phyloP scores from a whole-genome alignment of 1,140 invertebrate species.

The Tigriopus japonicus region DNA sequence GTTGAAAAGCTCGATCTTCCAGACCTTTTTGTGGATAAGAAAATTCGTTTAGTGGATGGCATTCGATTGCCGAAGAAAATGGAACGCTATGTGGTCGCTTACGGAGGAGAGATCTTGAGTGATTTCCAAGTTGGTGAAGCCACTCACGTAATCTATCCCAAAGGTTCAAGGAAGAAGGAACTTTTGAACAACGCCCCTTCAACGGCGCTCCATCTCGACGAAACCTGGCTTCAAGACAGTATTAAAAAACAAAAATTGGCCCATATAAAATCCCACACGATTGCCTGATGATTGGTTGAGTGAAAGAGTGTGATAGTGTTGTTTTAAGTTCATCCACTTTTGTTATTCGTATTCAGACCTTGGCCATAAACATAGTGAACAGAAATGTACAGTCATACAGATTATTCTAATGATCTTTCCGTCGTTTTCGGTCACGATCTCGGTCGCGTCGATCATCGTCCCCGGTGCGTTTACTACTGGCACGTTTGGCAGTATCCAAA shows the following conservation, averaged over 20 bases:
- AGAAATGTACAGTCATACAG: background rate
- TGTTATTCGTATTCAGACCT: too few species aligned
- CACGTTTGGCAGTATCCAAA: slow-evolving; percentile 85
- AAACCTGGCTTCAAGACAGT: too few species aligned
- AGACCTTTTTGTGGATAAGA: background rate
- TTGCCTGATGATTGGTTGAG: too few species aligned
- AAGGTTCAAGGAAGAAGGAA: background rate
- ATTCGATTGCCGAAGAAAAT: background rate
- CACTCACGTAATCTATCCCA: slow-evolving; percentile 4
- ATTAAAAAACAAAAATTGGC: too few species aligned
- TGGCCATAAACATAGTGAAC: too few species aligned
- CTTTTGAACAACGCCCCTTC: background rate
- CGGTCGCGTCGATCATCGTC: slow-evolving; percentile 23
- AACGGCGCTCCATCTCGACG: too few species aligned
- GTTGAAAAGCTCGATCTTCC: background rate
- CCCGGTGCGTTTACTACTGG: slow-evolving; percentile 36
- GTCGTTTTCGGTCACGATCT: slow-evolving; percentile 20
- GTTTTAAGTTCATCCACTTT: too few species aligned
- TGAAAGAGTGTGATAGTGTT: too few species aligned
- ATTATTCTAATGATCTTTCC: slow-evolving; percentile 10
- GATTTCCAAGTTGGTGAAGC: slow-evolving; percentile 1
- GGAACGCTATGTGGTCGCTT: slow-evolving; percentile 12
- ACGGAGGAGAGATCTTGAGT: slow-evolving; percentile 7
- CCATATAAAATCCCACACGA: too few species aligned
- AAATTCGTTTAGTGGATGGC: background rate